Conservation (phyloP, 2,113 vertebrate species). For the Pygathrix nemaeus region DNA sequence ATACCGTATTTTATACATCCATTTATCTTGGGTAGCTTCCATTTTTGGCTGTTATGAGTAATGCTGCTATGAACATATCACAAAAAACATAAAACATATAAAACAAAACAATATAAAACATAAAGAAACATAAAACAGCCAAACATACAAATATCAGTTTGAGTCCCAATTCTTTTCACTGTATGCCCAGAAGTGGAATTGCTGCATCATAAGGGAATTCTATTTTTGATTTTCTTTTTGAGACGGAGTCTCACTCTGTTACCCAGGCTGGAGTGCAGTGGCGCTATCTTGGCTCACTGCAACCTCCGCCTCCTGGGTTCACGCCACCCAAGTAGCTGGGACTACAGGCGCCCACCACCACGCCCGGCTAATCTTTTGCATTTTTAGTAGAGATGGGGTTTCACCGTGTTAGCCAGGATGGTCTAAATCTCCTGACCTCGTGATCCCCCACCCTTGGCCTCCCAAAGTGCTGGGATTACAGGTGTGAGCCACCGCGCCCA, state of each 20-base stretch:
- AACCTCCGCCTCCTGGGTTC: rapidly evolving
- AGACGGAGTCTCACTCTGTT: too few species aligned
- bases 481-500: too few species aligned
- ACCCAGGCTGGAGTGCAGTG: too few species aligned
- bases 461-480: too few species aligned
- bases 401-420: background rate
- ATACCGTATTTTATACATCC: background rate
- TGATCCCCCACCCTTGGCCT: too few species aligned
- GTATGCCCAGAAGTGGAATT: background rate
- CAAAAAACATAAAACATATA: background rate
- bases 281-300: too few species aligned
- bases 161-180: background rate
- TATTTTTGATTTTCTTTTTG: background rate
- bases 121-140: background rate
- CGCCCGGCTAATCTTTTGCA: background rate
- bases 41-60: background rate
- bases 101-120: background rate
- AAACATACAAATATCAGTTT: background rate
- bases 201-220: background rate
- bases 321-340: too few species aligned
- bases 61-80: background rate
- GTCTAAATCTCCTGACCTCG: too few species aligned
- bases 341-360: too few species aligned
- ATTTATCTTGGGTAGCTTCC: background rate
- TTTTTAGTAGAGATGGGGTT: background rate